Evolutionary conservation across 2,888 invertebrate species (phyloP).

Genomic region (Tipula vernalis): DNA sequence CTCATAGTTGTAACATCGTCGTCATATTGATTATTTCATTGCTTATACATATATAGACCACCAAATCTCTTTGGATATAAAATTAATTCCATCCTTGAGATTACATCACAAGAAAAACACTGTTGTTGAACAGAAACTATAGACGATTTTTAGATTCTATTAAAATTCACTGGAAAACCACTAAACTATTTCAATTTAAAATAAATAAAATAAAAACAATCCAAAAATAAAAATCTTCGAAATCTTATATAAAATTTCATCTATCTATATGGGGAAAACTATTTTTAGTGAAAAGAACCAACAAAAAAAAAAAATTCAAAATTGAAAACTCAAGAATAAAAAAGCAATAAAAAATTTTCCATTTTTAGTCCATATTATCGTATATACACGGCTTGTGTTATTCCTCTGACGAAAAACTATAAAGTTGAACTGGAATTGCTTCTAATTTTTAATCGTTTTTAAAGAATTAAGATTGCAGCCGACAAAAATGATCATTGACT

Average conservation of each 20-base stretch:
- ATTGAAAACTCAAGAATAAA: not conserved
- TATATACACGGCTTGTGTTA: not conserved
- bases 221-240: not conserved
- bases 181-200: conserved; percentile 4
- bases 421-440: not conserved
- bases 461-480: not conserved
- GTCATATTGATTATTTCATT: not conserved
- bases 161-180: not conserved
- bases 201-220: not conserved
- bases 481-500: not conserved
- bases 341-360: not conserved
- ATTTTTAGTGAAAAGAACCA: not conserved
- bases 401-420: not conserved
- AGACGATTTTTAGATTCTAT: not conserved
- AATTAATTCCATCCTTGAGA: not conserved
- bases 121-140: not conserved
- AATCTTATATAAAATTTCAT: not conserved
- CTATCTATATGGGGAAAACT: not conserved
- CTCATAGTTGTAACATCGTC: not conserved
- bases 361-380: not conserved
- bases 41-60: not conserved
- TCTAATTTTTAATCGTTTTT: not conserved
- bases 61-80: not conserved
- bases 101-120: not conserved
- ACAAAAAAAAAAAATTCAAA: not conserved